Evolutionary conservation across 1,140 invertebrate genomes (phyloP), one percentile per base, ranked within the genome.

Genomic region (Monomorium pharaonis): DNA sequence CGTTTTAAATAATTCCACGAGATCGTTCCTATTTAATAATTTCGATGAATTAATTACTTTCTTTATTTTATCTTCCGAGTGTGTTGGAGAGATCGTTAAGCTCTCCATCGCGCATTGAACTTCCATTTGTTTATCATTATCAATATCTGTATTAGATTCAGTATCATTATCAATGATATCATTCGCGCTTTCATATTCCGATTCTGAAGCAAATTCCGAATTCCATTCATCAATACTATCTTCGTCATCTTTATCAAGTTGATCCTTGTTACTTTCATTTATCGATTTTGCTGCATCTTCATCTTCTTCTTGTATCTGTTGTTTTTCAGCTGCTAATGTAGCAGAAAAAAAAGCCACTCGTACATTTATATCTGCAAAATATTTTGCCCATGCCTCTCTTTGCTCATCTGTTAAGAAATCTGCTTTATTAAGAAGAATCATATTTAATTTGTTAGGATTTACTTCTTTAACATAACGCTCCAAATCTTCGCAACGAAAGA

Each of bases 401-500:
- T 99, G 99, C 88, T 96, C 93, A 62, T 96, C 95, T 1, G 97
- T 98, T 2, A 99, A 96, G 90, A 98, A 97, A 94, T 99, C 99
- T n/a, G 99, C 97, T 94, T 99, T 99, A 94, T 99, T 99, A 6
- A 99, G 94, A 16, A 99, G 95, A 30, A 99, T 95, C 85, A 99
- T 94, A 94, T 97, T 98, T 21, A 96, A 94, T 94, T 99, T 98
- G 80, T 96, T 94, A 63, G 95, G 88, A 93, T 97, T 96, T 14
- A 99, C 96, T 96, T 99, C 98, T 89, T 97, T 96, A 0, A 99
- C 98, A 96, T 99, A 99, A 14, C 95, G 95, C 91, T 99, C 99
- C n/a, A 99, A 95, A 95, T 99, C 99, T 92, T 97, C 96, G 95
- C 98, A 99, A 18, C 98, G 97, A 90, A 99, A 99, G 0, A 99